Evolutionary conservation across 2,888 invertebrate genomes (phyloP).

Genomic region (Mimachlamys varia): DNA sequence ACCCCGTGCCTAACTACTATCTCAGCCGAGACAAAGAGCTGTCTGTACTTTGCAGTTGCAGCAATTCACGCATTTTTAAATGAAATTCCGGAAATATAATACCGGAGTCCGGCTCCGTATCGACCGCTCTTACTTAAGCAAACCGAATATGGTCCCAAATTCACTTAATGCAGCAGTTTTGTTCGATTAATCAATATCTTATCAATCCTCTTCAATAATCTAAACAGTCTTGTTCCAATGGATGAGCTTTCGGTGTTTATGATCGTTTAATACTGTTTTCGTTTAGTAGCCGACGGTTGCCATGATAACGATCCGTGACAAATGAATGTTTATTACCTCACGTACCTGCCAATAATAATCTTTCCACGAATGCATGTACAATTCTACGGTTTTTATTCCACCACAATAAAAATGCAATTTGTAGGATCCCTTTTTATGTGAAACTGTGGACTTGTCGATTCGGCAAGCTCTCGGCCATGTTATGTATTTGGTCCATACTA

Average conservation of each 20-base stretch:
- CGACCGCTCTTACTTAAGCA: background rate
- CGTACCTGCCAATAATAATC: background rate
- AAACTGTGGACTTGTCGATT: background rate
- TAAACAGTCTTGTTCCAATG: background rate
- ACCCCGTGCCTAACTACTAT: background rate
- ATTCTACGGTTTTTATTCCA: background rate
- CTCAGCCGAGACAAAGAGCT: background rate
- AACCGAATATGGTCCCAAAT: background rate
- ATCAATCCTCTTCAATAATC: background rate
- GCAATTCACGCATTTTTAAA: background rate
- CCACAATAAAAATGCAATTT: background rate
- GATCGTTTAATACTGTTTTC: background rate
- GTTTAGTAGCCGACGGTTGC: slow-evolving; percentile 1
- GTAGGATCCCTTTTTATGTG: background rate
- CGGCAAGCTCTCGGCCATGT: background rate
- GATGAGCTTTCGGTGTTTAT: background rate
- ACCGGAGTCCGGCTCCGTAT: background rate
- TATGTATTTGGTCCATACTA: background rate
- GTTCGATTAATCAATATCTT: slow-evolving; percentile 25
- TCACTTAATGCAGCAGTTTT: background rate
- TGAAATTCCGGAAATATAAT: background rate
- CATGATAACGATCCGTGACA: slow-evolving; percentile 24
- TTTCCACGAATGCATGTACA: background rate
- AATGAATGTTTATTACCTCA: background rate
- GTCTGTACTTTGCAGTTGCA: background rate